Evolutionary conservation across 23 tunicate genomes (phyloP).

Genomic region (Clavelina lepadiformis): DNA sequence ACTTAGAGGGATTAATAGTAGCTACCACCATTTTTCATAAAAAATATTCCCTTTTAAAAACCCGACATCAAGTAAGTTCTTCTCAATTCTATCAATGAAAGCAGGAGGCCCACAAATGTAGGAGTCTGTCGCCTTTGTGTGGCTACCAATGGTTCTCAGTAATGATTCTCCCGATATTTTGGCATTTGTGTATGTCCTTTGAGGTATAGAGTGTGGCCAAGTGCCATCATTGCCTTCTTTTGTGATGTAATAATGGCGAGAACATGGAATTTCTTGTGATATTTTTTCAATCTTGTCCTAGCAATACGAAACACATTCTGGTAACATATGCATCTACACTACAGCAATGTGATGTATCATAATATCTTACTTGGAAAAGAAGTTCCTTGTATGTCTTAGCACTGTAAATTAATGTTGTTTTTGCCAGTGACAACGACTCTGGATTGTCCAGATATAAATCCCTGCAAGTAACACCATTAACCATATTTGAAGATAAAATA

Average conservation of each 20-base stretch:
- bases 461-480: background rate
- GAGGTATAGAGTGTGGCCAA: background rate
- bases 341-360: no score
- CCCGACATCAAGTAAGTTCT: conserved; percentile 25
- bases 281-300: conserved; percentile 55
- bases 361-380: conserved; percentile 65
- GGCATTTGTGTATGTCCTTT: background rate
- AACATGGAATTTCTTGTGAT: conserved; percentile 14
- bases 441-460: background rate
- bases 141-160: background rate
- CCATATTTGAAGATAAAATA: background rate
- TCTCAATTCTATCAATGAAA: conserved; percentile 60
- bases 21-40: conserved; percentile 96
- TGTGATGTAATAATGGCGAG: conserved; percentile 40
- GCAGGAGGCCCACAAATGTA: conserved; percentile 84
- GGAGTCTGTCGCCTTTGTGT: conserved; percentile 21
- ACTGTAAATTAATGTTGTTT: conserved; percentile 37
- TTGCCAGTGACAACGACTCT: background rate
- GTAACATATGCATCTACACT: no score
- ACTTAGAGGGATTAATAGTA: no score
- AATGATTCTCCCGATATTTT: conserved; percentile 8
- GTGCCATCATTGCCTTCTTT: conserved; percentile 5
- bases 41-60: conserved; percentile 20
- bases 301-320: no score
- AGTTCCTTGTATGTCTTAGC: conserved; percentile 60